Evolutionary conservation across 2,113 vertebrate species (phyloP), one percentile per base, ranked within the genome.

Genomic region (Ornithorhynchus anatinus): DNA sequence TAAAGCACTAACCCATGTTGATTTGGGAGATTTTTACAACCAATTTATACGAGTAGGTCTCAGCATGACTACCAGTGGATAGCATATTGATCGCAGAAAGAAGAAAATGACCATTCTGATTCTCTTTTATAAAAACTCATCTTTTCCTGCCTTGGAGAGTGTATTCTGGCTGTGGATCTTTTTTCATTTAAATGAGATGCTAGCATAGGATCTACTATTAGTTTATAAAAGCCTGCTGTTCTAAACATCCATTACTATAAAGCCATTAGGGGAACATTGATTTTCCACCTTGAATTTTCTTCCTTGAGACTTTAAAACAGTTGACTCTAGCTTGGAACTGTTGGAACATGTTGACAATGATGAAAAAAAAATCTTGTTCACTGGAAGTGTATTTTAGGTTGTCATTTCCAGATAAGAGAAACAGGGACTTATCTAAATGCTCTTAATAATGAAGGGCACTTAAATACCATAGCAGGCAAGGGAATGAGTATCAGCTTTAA

Each of bases 181-280:
- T 60, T 85, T 89, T 88, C 57, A 88, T 75, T 77, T 84, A 73
- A 81, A 80, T 82, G 69, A 88, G 81, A 44, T 75, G 66, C 77
- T 72, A 48, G n/a, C 63, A 63, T 65, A 70, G 4, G 25, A 47
- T 32, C n/a, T 32, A 70, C 52, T 70, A 75, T 84, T 78, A 74
- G 72, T 79, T 86, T 53, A 62, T n/a, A 74, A 23, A 90, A 85
- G 85, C 58, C 70, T 79, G 78, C 86, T 87, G 84, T 42, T 67
- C 74, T 84, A 82, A 84, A 82, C 82, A 88, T 87, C 75, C 79
- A 73, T 79, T 81, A 80, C 81, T 72, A 70, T 48, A 82, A 68
- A 63, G 69, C 78, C 90, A 57, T 66, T 75, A 79, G 64, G 63
- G 80, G 75, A 68, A 81, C 73, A 87, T 59, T 88, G 88, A 89